Evolutionary conservation across 2,888 invertebrate genomes (phyloP).

Genomic region (Sinohyriopsis cumingii): DNA sequence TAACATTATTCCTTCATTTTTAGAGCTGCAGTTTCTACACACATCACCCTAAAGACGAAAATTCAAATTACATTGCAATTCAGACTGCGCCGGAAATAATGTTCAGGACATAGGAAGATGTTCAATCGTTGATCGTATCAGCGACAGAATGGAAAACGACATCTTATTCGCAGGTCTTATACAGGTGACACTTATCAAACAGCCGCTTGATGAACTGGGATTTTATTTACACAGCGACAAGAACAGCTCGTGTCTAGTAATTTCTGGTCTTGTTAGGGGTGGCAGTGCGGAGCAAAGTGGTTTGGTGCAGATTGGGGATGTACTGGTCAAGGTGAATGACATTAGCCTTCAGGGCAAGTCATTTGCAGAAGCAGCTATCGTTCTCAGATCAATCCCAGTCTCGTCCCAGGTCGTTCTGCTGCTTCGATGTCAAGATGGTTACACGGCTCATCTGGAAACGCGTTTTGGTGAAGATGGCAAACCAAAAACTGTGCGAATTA

Average conservation of each 20-base stretch:
- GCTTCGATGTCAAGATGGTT: no score
- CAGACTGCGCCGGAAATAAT: no score
- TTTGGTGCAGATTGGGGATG: conserved; percentile 60
- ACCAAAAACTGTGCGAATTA: conserved; percentile 40
- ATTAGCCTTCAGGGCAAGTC: conserved; percentile 38
- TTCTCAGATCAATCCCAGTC: conserved; percentile 49
- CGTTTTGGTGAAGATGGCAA: conserved; percentile 56
- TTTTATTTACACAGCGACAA: conserved; percentile 55
- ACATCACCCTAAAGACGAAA: no score
- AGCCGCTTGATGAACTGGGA: conserved; percentile 52
- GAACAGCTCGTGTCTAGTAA: conserved; percentile 48
- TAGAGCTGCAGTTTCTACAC: no score
- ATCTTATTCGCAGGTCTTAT: conserved; percentile 16
- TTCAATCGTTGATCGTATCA: no score
- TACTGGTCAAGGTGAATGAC: conserved; percentile 45
- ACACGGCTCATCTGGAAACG: no score
- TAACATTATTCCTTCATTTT: no score
- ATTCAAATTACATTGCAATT: no score
- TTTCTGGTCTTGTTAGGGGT: conserved; percentile 54
- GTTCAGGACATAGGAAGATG: no score
- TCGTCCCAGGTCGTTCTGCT: conserved; percentile 41
- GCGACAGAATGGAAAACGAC: no score
- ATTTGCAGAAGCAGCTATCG: conserved; percentile 54
- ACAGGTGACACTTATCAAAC: conserved; percentile 56
- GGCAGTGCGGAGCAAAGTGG: conserved; percentile 64